Evolutionary conservation across 2,888 invertebrate genomes (phyloP).

Genomic region (Siphlonurus alternatus): DNA sequence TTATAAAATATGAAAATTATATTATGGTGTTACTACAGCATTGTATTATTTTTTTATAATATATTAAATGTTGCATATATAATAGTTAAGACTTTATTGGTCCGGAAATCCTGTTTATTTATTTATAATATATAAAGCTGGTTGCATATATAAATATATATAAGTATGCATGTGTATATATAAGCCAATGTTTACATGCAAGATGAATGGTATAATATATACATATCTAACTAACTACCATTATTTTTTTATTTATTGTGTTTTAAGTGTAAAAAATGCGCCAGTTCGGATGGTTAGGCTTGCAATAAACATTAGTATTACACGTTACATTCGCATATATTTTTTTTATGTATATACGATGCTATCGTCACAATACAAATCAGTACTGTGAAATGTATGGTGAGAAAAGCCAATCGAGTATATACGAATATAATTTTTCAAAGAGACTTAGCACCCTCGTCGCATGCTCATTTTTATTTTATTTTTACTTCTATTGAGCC

Average conservation of each 20-base stretch:
- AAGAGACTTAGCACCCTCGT: background rate
- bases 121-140: too few relatives aligned
- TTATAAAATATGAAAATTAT: background rate
- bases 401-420: background rate
- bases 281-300: background rate
- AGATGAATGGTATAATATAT: background rate
- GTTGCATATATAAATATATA: too few relatives aligned
- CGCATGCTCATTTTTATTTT: too few relatives aligned
- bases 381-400: background rate
- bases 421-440: background rate
- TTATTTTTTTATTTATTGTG: background rate
- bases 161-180: too few relatives aligned
- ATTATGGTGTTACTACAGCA: background rate
- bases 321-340: background rate
- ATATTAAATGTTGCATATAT: background rate
- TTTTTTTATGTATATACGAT: too few relatives aligned
- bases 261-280: background rate
- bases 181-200: too few relatives aligned
- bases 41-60: background rate
- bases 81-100: background rate
- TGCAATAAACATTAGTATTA: background rate
- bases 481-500: background rate
- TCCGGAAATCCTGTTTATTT: background rate
- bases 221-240: background rate
- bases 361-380: too few relatives aligned